Conservation (phyloP, 2,113 vertebrate species). For the Pollachius pollachius region DNA sequence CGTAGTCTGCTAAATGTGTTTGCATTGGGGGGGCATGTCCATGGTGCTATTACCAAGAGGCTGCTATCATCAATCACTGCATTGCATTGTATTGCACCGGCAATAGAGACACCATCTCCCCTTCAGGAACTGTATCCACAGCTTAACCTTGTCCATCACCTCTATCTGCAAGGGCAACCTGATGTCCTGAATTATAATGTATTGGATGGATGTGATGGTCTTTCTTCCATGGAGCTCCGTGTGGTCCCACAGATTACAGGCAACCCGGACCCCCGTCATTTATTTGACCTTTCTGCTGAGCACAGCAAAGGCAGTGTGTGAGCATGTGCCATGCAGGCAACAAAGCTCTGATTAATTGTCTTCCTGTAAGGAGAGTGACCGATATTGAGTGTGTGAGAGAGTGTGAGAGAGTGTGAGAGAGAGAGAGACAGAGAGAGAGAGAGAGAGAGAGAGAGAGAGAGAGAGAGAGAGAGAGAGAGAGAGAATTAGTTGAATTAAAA, state of each 20-base stretch:
- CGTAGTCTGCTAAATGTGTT: neutral
- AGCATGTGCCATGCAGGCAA: conserved; percentile 44
- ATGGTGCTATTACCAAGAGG: neutral
- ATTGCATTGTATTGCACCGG: too few relatives aligned
- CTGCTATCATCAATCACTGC: neutral
- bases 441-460: conserved; percentile 7
- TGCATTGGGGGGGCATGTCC: neutral
- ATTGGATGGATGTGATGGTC: conserved; percentile 9
- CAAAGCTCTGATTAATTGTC: conserved; percentile 61
- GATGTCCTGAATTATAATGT: conserved; percentile 3
- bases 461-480: too few relatives aligned
- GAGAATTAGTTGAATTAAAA: too few relatives aligned
- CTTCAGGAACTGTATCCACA: neutral
- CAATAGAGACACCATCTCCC: neutral
- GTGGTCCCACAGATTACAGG: conserved; percentile 27
- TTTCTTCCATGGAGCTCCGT: neutral
- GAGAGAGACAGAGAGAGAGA: conserved; percentile 16
- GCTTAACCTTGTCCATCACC: neutral
- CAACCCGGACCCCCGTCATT: conserved; percentile 39
- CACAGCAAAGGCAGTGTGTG: conserved; percentile 50
- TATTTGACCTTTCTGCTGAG: conserved; percentile 61
- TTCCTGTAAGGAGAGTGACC: conserved; percentile 26
- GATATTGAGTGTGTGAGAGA: conserved; percentile 35
- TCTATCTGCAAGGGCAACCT: neutral
- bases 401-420: conserved; percentile 22